Conservation (phyloP, 2,113 vertebrate species). For the Hyaena hyaena region DNA sequence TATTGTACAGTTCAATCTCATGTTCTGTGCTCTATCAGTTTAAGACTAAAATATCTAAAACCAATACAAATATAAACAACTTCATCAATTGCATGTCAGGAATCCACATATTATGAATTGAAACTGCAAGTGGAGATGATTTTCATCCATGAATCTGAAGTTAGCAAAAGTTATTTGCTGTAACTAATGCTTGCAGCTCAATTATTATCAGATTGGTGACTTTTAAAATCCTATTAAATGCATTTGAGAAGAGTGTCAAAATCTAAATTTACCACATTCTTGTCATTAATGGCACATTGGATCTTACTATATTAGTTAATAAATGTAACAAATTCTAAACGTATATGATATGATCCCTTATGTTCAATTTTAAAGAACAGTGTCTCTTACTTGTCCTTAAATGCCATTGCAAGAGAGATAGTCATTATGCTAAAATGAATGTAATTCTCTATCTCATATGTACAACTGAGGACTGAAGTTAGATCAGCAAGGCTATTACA, state of each 20-base stretch:
- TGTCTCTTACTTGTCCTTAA: neutral
- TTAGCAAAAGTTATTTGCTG: neutral
- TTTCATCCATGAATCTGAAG: neutral
- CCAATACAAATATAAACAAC: neutral
- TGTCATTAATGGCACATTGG: fast-evolving
- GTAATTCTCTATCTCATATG: neutral
- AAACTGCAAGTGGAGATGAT: neutral
- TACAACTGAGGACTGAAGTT: neutral
- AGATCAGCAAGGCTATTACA: neutral
- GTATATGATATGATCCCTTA: neutral
- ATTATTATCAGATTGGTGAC: neutral
- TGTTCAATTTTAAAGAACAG: neutral
- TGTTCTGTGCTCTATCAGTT: neutral
- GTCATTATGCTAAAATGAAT: neutral
- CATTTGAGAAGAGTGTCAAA: neutral
- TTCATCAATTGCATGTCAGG: neutral
- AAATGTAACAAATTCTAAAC: neutral
- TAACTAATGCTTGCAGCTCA: neutral
- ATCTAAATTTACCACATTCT: neutral
- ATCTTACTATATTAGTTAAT: neutral
- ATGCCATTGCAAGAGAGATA: neutral
- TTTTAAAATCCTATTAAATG: neutral
- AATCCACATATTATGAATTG: neutral
- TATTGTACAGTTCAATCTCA: neutral
- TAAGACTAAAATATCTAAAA: neutral